A percentile compares a stretch with the other conserved stretches of the same genome.
These are phyloP conservation scores for Helostoma temminkii DNA, from an alignment of 2,797 vertebrate genomes.

Conservation along the genomic window DNA sequence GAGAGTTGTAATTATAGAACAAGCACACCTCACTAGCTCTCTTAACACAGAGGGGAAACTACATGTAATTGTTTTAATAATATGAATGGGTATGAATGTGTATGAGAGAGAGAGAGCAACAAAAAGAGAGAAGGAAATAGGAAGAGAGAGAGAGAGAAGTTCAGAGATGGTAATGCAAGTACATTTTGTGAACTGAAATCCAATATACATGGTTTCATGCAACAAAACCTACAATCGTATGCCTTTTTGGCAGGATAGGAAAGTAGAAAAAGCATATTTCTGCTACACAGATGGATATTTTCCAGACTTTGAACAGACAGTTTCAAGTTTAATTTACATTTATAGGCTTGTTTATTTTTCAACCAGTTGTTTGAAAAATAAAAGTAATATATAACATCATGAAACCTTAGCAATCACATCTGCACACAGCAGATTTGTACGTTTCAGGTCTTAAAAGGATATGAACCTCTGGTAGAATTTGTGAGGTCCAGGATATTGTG, in stretches of 20 bases:
- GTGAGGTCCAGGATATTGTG: constrained; percentile 1
- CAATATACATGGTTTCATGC: constrained; percentile 1
- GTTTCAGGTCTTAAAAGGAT: too few relatives aligned
- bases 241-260: neutral
- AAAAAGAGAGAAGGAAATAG: neutral
- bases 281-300: neutral
- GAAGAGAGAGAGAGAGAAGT: neutral
- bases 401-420: too few relatives aligned
- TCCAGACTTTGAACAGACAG: too few relatives aligned
- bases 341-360: too few relatives aligned
- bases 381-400: neutral
- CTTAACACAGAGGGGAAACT: constrained; percentile 57
- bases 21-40: constrained; percentile 47
- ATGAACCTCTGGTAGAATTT: too few relatives aligned
- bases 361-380: neutral
- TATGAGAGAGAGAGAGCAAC: neutral
- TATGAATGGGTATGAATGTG: constrained; percentile 22
- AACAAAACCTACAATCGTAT: constrained; percentile 11
- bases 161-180: neutral
- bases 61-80: constrained; percentile 61
- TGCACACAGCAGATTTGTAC: too few relatives aligned
- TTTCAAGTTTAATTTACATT: too few relatives aligned
- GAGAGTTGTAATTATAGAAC: constrained; percentile 66
- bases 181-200: constrained; percentile 8
- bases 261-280: neutral